Evolutionary conservation across 2,888 invertebrate species (phyloP), one percentile per base, ranked within the genome.

Genomic region (Lasioglossum oenotherae): DNA sequence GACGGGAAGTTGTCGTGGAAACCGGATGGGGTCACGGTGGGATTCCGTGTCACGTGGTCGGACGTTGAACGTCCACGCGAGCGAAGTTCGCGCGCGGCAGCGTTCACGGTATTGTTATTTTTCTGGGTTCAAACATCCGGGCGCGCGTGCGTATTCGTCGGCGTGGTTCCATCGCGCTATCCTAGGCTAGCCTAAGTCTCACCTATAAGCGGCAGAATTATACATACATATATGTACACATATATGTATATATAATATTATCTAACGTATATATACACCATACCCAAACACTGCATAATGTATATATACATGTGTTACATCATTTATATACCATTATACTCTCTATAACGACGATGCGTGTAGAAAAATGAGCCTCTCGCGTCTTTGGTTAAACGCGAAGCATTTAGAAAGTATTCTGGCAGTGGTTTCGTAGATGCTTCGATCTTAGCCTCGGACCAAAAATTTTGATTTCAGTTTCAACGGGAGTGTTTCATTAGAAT

Each of bases 341-440:
- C 78, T 76, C 90, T 88, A 89, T 92, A 92, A 94, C 93, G 94
- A 95, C 92, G 93, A 94, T 93, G 94, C 93, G 93, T 93, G 94
- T 95, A 95, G 95, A 95, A 95, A 95, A 95, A 94, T 95, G 94
- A 94, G 94, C 94, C 92, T 93, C 92, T 93, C 91, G 92, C 93
- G 93, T 94, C 93, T 93, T 93, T 91, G 94, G 93, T 93, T 94
- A 94, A 94, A 94, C 92, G 92, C 94, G 94, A 95, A 95, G 94
- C 94, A 93, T 93, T 92, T 94, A 93, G 93, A 94, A 94, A 94
- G 92, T 92, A 92, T 93, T 93, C 91, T 94, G 94, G 93, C 93
- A 94, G 94, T 94, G 93, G 92, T 93, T 94, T 94, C 93, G 91
- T 92, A 93, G 93, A 94, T 93, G 94, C 94, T 94, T 94, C 94